Percentiles rank a stretch among this genome's conserved stretches.
These are phyloP conservation scores for Isurus oxyrinchus DNA, from an alignment of 2,113 vertebrate species.

Conservation along the genomic window DNA sequence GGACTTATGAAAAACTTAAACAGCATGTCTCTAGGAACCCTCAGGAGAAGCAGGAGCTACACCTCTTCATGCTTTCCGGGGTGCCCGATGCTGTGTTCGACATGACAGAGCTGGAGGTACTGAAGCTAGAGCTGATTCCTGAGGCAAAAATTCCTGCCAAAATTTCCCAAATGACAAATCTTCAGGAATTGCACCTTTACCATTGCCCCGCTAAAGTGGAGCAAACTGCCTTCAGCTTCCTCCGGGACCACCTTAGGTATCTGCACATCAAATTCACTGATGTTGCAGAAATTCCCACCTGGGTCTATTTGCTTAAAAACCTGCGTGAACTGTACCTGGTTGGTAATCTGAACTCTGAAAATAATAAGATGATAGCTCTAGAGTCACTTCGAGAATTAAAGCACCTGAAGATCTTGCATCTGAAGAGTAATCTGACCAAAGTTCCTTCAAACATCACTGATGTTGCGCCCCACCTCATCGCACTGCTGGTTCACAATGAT, in stretches of 20 bases:
- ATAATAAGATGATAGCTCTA: conserved; percentile 97
- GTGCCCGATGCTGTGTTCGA: conserved; percentile 92
- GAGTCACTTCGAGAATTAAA: conserved; percentile 90
- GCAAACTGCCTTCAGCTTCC: conserved; percentile 93
- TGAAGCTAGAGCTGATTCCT: conserved; percentile 91
- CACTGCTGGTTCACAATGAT: conserved; percentile 90
- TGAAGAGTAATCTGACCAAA: conserved; percentile 98
- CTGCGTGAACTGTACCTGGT: conserved; percentile 85
- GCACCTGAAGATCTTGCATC: conserved; percentile 83
- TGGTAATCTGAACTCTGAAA: conserved; percentile 95
- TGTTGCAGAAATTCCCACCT: conserved; percentile 91
- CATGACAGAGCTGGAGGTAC: conserved; percentile 83
- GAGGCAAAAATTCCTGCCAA: conserved; percentile 92
- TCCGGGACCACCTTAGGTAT: conserved; percentile 91
- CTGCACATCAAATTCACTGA: conserved; percentile 98
- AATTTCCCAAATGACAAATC: conserved; percentile 92
- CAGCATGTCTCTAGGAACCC: conserved; percentile 85
- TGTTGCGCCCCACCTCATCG: conserved; percentile 85
- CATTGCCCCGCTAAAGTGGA: conserved; percentile 96
- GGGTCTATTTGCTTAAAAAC: conserved; percentile 91
- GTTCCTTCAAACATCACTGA: conserved; percentile 95
- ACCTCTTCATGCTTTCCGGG: conserved; percentile 91
- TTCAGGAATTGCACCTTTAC: conserved; percentile 91
- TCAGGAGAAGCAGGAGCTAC: conserved; percentile 86
- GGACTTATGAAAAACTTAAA: conserved; percentile 90